Evolutionary conservation across 2,797 vertebrate species (phyloP), one percentile per base, ranked within the genome.

Genomic region (Petrocephalus sullivani): DNA sequence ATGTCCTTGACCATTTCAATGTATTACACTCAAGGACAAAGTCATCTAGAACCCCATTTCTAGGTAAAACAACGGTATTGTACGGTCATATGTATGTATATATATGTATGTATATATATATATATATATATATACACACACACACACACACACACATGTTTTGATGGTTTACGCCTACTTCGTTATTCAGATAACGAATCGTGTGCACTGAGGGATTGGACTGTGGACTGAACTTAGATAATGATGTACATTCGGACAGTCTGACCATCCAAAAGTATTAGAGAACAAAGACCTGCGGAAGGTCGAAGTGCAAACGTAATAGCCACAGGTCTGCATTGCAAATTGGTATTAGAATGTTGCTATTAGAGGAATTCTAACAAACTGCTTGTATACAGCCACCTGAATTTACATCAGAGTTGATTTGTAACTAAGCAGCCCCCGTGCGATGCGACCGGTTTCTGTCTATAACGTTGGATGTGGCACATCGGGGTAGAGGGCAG

Each of bases 401-500:
- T 37, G 67, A 14, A 71, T 37, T 37, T 71, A 37, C 33, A 54
- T 28, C 53, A 53, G n/a, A 23, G 81, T 10, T 84, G 21, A 53
- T 53, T 84, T 84, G 14, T 84, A 49, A 53, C 10, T 16, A 51
- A 19, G 81, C n/a, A 53, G n/a, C 19, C 51, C 81, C 23, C 51
- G 21, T 84, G 51, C 91, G 91, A 92, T 37, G 16, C 23, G 23
- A 57, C 54, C 46, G 10, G 92, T 92, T 93, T 90, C 92, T 92
- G 88, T 8, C 53, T 49, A 84, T 87, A 78, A 75, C 89, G 78
- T 28, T 14, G 86, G 49, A 41, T 86, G 85, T 87, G 88, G 86
- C 61, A 46, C 87, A 57, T 61, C 64, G 87, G 91, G 92, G 92
- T 92, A 93, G 92, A 91, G 87, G 94, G 91, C 94, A 94, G 92